These are phyloP conservation scores for Drosophila stalkeri DNA, from an alignment of 2,888 invertebrate genomes.

Conservation along the genomic window DNA sequence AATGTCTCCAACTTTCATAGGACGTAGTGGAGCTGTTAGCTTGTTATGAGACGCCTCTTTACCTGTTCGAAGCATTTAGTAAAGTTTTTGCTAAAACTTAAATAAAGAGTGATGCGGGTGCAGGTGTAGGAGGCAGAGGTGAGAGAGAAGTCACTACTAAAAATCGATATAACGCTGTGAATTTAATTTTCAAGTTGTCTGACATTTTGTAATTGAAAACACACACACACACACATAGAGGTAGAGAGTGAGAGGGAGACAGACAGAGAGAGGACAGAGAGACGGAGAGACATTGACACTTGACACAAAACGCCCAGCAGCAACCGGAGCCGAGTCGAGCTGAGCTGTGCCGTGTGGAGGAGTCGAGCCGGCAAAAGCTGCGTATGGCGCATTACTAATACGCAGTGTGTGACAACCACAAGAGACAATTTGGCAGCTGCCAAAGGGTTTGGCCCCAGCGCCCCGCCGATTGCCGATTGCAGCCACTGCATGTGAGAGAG, in stretches of 20 bases:
- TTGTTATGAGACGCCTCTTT: slow-evolving; percentile 67
- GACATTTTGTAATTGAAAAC: slow-evolving; percentile 81
- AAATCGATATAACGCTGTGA: slow-evolving; percentile 64
- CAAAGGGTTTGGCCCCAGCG: slow-evolving; percentile 59
- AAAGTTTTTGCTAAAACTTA: slow-evolving; percentile 62
- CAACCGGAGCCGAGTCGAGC: slow-evolving; percentile 19
- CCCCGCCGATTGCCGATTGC: slow-evolving; percentile 37
- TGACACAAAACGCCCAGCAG: slow-evolving; percentile 58
- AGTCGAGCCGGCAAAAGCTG: slow-evolving; percentile 56
- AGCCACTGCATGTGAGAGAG: slow-evolving; percentile 4
- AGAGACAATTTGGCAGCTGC: slow-evolving; percentile 83
- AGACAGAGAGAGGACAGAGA: background rate
- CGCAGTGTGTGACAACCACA: slow-evolving; percentile 81
- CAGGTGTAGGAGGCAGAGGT: background rate
- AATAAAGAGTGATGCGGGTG: slow-evolving; percentile 35
- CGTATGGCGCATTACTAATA: slow-evolving; percentile 80
- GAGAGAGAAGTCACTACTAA: slow-evolving; percentile 13
- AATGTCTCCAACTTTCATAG: slow-evolving; percentile 55
- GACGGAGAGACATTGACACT: slow-evolving; percentile 64
- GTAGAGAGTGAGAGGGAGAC: slow-evolving; percentile 11
- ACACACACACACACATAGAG: slow-evolving; percentile 8
- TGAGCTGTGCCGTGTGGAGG: slow-evolving; percentile 8
- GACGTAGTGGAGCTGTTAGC: slow-evolving; percentile 31
- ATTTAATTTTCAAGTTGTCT: slow-evolving; percentile 80
- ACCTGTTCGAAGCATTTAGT: slow-evolving; percentile 59